Conservation (phyloP, 2,797 vertebrate genomes). For the Cichlasoma orientale region DNA sequence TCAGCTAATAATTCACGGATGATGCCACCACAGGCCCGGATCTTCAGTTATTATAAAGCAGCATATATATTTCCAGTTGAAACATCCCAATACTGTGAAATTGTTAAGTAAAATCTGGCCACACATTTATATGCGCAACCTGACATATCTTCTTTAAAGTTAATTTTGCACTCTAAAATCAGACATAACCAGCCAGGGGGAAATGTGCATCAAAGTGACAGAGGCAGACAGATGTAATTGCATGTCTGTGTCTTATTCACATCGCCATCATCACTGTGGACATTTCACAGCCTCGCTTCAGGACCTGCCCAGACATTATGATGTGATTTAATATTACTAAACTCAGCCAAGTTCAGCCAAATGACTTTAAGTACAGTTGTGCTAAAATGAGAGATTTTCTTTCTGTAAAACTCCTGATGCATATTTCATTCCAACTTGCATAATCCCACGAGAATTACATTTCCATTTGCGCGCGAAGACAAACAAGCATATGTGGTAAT, state of each 20-base stretch:
- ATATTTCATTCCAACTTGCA: not conserved
- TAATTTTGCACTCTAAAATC: not conserved
- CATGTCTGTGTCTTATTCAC: not conserved
- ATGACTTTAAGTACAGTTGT: too few relatives aligned
- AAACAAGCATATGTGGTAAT: conserved; percentile 28
- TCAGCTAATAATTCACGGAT: not conserved
- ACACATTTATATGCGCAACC: not conserved
- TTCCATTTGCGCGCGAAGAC: conserved; percentile 35
- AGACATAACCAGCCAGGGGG: too few relatives aligned
- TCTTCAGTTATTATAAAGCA: not conserved
- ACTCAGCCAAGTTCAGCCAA: not conserved
- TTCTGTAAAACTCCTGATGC: not conserved
- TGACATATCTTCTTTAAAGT: not conserved
- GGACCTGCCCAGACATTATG: not conserved
- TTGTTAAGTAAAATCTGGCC: not conserved
- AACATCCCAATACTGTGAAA: not conserved
- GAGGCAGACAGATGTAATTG: not conserved
- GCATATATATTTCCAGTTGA: not conserved
- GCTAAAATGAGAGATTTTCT: too few relatives aligned
- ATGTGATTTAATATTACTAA: not conserved
- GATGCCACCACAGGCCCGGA: not conserved
- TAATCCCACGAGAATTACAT: conserved; percentile 15
- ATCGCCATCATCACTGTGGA: not conserved
- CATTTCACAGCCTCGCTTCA: not conserved
- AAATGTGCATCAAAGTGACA: not conserved